Evolutionary conservation across 2,113 vertebrate genomes (phyloP).

Genomic region (Silurus asotus): DNA sequence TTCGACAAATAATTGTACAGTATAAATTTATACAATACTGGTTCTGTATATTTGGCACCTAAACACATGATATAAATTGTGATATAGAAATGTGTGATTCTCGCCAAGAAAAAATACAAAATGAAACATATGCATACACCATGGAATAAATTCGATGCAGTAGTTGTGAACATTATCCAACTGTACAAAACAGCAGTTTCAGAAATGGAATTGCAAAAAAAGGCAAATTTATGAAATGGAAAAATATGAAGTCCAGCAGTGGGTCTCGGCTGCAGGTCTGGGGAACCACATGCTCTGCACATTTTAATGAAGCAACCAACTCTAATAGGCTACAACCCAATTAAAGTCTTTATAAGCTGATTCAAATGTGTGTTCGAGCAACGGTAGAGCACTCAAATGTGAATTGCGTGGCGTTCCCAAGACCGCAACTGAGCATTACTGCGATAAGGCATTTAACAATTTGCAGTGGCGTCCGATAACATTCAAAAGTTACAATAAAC

Average conservation of each 20-base stretch:
- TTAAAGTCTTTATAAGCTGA: neutral
- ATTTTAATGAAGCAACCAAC: neutral
- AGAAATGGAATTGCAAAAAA: slow-evolving; percentile 51
- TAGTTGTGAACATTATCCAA: slow-evolving; percentile 58
- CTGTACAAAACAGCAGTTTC: slow-evolving; percentile 64
- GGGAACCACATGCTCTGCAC: neutral
- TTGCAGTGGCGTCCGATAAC: slow-evolving; percentile 21
- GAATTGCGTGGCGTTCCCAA: neutral
- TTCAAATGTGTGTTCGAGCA: neutral
- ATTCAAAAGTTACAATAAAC: slow-evolving; percentile 31
- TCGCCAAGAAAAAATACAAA: slow-evolving; percentile 58
- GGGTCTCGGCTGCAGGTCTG: neutral
- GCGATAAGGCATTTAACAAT: slow-evolving; percentile 41
- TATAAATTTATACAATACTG: slow-evolving; percentile 80
- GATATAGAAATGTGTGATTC: slow-evolving; percentile 65
- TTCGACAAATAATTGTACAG: slow-evolving; percentile 74
- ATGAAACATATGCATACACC: slow-evolving; percentile 55
- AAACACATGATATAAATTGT: slow-evolving; percentile 69
- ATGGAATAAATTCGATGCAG: slow-evolving; percentile 62
- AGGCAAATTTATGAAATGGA: slow-evolving; percentile 61
- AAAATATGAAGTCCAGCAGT: slow-evolving; percentile 41
- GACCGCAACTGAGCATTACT: slow-evolving; percentile 30
- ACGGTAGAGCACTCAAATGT: neutral
- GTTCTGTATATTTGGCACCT: slow-evolving; percentile 76
- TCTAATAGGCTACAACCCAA: neutral